A percentile compares a stretch with the other conserved stretches of the same genome.
These are phyloP conservation scores for Forbesichthys agassizii DNA, from an alignment of 2,113 vertebrate genomes.

Conservation along the genomic window DNA sequence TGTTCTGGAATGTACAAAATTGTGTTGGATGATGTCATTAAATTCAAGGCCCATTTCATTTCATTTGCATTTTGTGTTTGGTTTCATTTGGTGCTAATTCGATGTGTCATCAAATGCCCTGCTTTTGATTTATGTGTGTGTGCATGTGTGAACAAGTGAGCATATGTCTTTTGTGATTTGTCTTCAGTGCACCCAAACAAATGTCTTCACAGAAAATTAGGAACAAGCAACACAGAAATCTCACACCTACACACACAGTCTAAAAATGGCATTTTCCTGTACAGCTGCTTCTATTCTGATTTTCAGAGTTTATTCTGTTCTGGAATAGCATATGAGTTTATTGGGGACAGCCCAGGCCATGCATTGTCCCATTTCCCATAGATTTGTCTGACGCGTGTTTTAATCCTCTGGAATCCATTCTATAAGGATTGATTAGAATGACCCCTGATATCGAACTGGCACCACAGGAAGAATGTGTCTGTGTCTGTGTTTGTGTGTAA, in stretches of 20 bases:
- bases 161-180: not conserved
- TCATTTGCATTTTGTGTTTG: slow-evolving; percentile 53
- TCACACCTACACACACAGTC: slow-evolving; percentile 20
- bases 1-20: slow-evolving; percentile 47
- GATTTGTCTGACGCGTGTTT: slow-evolving; percentile 32
- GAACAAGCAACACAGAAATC: not conserved
- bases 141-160: slow-evolving; percentile 6
- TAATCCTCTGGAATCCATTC: slow-evolving; percentile 25
- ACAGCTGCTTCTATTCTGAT: slow-evolving; percentile 9
- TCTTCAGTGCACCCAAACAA: slow-evolving; percentile 1
- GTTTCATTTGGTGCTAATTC: slow-evolving; percentile 6
- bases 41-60: slow-evolving; percentile 56
- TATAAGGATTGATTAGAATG: slow-evolving; percentile 38
- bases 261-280: slow-evolving; percentile 9
- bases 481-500: too few relatives aligned
- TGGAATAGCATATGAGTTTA: too few relatives aligned
- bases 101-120: not conserved
- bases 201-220: not conserved
- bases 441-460: not conserved
- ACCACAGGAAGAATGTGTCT: too few relatives aligned
- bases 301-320: not conserved
- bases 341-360: slow-evolving; percentile 6
- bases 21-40: slow-evolving; percentile 65
- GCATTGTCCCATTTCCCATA: slow-evolving; percentile 1
- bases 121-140: slow-evolving; percentile 7